Evolutionary conservation across 2,888 invertebrate genomes (phyloP), one percentile per base, ranked within the genome.

Genomic region (Coleophora deauratella): DNA sequence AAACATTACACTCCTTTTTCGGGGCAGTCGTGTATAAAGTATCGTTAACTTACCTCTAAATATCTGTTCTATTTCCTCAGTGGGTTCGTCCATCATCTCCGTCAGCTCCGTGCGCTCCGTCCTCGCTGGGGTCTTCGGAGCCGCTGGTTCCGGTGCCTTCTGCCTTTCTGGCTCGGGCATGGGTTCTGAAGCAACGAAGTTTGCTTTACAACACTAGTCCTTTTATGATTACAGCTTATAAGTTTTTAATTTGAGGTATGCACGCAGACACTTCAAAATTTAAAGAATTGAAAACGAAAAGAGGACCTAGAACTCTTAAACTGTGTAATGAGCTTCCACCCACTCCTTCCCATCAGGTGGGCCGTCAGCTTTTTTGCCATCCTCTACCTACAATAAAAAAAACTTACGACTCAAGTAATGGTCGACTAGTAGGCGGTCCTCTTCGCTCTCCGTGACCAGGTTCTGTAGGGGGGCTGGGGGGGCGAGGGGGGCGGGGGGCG

Each of bases 21-120:
- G n/a, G n/a, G n/a, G n/a, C n/a, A n/a, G n/a, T n/a, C n/a, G n/a
- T n/a, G n/a, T n/a, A n/a, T n/a, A n/a, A n/a, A n/a, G n/a, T n/a
- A n/a, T n/a, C n/a, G n/a, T n/a, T n/a, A n/a, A 31, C 41, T 38
- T 43, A 78, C 82, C 82, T 66, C 66, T 72, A 47, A 82, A 84
- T 71, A 84, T 82, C 48, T 80, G 82, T 42, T 82, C 82, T 0
- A 79, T 59, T 38, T 78, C 78, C 30, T 80, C 80, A 0, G 80
- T 78, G 3, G 66, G 72, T 1, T 82, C 78, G 0, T 79, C 74
- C 0, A 51, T 55, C 4, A 59, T 45, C 0, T 77, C 69, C 0
- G 80, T 78, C 32, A 71, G 38, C 13, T 77, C 72, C 0, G 72
- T 61, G 1, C 54, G 57, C 2, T 59, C 51, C 2, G 38, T 14